These are phyloP conservation scores for Dryomyza anilis DNA, from an alignment of 2,888 invertebrate species.

Conservation along the genomic window DNA sequence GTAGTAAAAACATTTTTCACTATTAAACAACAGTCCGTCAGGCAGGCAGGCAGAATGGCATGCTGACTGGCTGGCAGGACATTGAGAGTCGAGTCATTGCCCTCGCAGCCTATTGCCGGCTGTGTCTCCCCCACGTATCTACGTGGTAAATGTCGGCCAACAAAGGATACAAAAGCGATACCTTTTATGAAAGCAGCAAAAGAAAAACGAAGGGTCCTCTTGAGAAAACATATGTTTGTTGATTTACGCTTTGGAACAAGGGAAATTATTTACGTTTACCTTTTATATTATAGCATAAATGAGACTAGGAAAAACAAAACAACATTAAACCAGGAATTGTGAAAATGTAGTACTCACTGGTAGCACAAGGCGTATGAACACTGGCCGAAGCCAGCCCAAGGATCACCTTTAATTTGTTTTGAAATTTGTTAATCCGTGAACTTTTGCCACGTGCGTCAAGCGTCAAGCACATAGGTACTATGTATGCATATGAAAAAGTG, in stretches of 20 bases:
- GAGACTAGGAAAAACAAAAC: not conserved
- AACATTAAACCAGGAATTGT: not conserved
- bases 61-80: not conserved
- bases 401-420: conserved; percentile 6
- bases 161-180: not conserved
- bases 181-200: not conserved
- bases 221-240: conserved; percentile 29
- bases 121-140: not conserved
- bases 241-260: conserved; percentile 20
- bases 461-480: not conserved
- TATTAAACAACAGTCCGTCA: not conserved
- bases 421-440: conserved; percentile 23
- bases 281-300: not conserved
- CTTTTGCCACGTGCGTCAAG: conserved; percentile 13
- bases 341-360: not conserved
- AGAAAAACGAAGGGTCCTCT: conserved; percentile 15
- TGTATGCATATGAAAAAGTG: not conserved
- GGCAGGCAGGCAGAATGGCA: not conserved
- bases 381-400: conserved; percentile 1
- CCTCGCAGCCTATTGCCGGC: not conserved
- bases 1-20: not conserved
- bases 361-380: not conserved
- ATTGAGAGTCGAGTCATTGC: conserved; percentile 1
- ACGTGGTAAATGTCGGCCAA: not conserved
- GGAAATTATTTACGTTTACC: conserved; percentile 14